Evolutionary conservation across 64 coral and sea anemone genomes (phyloP).

Genomic region (Cladopsammia gracilis): DNA sequence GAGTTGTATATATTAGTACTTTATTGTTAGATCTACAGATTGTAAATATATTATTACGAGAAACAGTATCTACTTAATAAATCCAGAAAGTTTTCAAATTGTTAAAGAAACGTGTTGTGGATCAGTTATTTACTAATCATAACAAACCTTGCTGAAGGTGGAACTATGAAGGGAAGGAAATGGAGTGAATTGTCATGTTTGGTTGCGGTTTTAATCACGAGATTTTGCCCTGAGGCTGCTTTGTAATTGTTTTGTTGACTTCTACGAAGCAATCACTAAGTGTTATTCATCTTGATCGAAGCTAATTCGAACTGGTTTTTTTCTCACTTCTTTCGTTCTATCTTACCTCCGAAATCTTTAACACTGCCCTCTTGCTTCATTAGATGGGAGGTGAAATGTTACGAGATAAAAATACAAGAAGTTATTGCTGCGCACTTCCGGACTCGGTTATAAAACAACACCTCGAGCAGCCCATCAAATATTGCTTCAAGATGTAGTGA

Average conservation of each 20-base stretch:
- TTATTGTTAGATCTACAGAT: conserved; percentile 43
- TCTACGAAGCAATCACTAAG: not conserved
- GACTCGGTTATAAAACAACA: not conserved
- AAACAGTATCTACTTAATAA: conserved; percentile 39
- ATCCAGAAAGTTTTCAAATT: conserved; percentile 18
- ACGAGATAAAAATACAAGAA: not conserved
- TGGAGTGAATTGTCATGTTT: too few relatives aligned
- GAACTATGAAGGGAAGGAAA: not conserved
- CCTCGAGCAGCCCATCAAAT: not conserved
- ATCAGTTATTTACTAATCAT: not conserved
- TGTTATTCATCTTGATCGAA: not conserved
- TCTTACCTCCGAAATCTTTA: not conserved
- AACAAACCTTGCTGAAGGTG: not conserved
- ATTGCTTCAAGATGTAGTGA: not conserved
- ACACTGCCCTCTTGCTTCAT: not conserved
- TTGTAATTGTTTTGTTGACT: not conserved
- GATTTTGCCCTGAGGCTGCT: not conserved
- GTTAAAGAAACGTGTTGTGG: not conserved
- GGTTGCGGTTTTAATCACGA: not conserved
- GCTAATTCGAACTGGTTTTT: not conserved
- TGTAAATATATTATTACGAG: conserved; percentile 51
- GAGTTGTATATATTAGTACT: conserved; percentile 22
- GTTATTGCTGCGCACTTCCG: conserved; percentile 8
- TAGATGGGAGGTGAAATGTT: not conserved
- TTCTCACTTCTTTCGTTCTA: not conserved